Evolutionary conservation across 2,888 invertebrate species (phyloP).

Genomic region (Leptopilina drosophilae): DNA sequence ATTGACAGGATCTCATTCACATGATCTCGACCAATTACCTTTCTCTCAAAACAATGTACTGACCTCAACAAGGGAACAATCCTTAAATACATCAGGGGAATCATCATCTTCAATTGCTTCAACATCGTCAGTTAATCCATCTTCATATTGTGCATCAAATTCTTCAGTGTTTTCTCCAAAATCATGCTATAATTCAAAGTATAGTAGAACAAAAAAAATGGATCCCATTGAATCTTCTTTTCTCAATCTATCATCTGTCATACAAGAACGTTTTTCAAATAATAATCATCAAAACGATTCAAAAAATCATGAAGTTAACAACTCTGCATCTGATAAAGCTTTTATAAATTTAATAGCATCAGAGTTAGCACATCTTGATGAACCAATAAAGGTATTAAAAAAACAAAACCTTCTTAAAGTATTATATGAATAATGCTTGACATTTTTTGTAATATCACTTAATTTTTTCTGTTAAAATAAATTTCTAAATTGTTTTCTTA

Average conservation of each 20-base stretch:
- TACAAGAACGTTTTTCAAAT: background rate
- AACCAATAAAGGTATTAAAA: background rate
- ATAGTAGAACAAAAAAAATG: background rate
- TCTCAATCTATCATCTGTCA: background rate
- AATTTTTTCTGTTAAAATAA: no score
- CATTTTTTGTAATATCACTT: no score
- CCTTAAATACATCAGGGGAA: no score
- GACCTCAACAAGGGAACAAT: no score
- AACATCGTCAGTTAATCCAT: no score
- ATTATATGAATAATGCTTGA: background rate
- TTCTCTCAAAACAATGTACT: no score
- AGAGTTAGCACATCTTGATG: background rate
- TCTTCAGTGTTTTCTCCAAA: background rate
- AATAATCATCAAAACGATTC: background rate
- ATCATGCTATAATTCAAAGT: slow-evolving; percentile 4
- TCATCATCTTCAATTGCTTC: no score
- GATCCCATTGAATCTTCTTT: slow-evolving; percentile 1
- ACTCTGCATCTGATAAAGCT: background rate
- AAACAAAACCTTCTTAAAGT: background rate
- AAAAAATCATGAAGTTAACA: background rate
- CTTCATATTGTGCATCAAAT: background rate
- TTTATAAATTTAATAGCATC: background rate
- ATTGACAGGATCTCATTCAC: no score
- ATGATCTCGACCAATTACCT: no score
- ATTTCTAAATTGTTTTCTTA: no score